Conservation (phyloP, 2,113 vertebrate genomes). For the Orthochromis malagaraziensis region DNA sequence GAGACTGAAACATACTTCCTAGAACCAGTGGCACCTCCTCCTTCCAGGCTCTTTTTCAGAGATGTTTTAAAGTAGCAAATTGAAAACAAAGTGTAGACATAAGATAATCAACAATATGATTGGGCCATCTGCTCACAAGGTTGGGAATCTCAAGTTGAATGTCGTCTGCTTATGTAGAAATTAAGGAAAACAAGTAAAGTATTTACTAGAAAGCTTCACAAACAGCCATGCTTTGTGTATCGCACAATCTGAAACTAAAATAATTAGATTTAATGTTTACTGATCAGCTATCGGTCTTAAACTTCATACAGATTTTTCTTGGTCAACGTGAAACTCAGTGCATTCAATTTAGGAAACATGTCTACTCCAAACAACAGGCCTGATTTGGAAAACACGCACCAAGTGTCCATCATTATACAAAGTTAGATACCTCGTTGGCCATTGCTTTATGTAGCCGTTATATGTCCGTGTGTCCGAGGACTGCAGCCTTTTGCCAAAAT, state of each 20-base stretch:
- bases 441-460: not conserved
- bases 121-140: not conserved
- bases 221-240: not conserved
- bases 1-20: not conserved
- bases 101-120: not conserved
- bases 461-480: not conserved
- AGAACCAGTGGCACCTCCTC: not conserved
- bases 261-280: not conserved
- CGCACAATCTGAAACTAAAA: not conserved
- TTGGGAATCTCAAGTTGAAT: conserved; percentile 11
- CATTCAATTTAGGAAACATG: not conserved
- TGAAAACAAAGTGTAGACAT: not conserved
- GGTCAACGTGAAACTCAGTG: not conserved
- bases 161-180: not conserved
- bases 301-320: not conserved
- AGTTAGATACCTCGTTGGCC: not conserved
- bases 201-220: not conserved
- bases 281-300: not conserved
- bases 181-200: not conserved
- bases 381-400: conserved; percentile 35
- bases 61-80: not conserved
- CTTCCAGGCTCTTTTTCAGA: not conserved
- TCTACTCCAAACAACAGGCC: conserved; percentile 8
- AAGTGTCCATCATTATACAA: not conserved
- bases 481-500: not conserved